These are phyloP conservation scores for Tonatia bakeri DNA, from an alignment of 2,113 vertebrate species.

Conservation along the genomic window DNA sequence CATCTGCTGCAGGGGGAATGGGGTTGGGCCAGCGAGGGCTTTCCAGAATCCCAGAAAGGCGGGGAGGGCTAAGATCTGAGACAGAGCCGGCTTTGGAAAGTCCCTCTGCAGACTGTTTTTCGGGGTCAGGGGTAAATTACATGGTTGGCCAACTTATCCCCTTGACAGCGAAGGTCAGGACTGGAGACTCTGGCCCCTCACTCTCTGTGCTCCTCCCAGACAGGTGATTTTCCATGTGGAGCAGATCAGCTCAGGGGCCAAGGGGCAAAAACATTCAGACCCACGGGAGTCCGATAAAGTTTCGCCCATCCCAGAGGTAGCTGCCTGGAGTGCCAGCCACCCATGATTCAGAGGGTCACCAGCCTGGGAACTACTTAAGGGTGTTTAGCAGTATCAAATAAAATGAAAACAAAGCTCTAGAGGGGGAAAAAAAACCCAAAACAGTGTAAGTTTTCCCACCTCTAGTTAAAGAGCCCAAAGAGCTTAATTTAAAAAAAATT, in stretches of 20 bases:
- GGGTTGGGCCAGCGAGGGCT: background rate
- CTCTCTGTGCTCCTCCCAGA: background rate
- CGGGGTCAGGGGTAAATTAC: background rate
- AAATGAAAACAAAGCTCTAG: slow-evolving; percentile 14
- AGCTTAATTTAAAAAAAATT: too few species aligned
- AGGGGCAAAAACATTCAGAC: background rate
- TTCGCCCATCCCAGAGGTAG: background rate
- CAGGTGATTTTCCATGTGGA: background rate
- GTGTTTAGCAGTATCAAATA: background rate
- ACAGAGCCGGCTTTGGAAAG: background rate
- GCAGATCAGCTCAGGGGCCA: background rate
- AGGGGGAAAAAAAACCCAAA: background rate
- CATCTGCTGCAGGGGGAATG: background rate
- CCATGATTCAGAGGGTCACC: background rate
- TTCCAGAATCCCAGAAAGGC: background rate
- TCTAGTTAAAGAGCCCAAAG: background rate
- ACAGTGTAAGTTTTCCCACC: background rate
- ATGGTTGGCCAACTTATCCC: background rate
- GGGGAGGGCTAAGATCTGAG: background rate
- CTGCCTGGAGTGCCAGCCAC: background rate
- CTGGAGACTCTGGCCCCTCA: background rate
- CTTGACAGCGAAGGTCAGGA: background rate
- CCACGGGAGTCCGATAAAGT: background rate
- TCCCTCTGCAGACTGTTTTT: background rate
- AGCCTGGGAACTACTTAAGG: background rate